Percentiles rank a stretch among this genome's conserved stretches.
These are phyloP conservation scores for Blennius ocellaris DNA, from an alignment of 2,113 vertebrate genomes.

Conservation along the genomic window DNA sequence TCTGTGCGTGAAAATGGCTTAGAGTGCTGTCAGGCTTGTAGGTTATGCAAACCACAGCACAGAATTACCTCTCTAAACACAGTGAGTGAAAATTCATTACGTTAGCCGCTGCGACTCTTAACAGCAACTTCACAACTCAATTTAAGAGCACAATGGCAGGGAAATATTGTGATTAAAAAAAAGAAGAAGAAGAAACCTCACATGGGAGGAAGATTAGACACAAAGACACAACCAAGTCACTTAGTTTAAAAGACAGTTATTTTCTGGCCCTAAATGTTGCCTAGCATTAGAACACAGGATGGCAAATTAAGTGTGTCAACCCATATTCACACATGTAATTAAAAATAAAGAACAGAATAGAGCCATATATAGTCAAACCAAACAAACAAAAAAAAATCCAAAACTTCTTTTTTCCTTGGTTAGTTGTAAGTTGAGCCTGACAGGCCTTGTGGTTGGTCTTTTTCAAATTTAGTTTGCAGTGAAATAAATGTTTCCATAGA, in stretches of 20 bases:
- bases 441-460: too few relatives aligned
- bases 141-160: conserved; percentile 42
- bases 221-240: not conserved
- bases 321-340: too few relatives aligned
- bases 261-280: not conserved
- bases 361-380: too few relatives aligned
- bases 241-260: not conserved
- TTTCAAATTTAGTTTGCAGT: too few relatives aligned
- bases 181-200: conserved; percentile 10
- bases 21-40: conserved; percentile 59
- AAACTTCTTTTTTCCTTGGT: too few relatives aligned
- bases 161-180: conserved; percentile 40
- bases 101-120: conserved; percentile 33
- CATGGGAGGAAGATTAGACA: not conserved
- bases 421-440: too few relatives aligned
- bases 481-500: too few relatives aligned
- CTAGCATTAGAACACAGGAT: not conserved
- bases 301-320: not conserved
- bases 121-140: conserved; percentile 48
- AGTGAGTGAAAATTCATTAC: conserved; percentile 62
- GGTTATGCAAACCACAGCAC: conserved; percentile 66
- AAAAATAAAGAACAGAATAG: too few relatives aligned
- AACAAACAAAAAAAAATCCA: too few relatives aligned
- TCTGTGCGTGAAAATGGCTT: conserved; percentile 65
- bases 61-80: conserved; percentile 56